phyloP scores from a whole-genome alignment of 2,113 vertebrate species.

The Rutilus rutilus region DNA sequence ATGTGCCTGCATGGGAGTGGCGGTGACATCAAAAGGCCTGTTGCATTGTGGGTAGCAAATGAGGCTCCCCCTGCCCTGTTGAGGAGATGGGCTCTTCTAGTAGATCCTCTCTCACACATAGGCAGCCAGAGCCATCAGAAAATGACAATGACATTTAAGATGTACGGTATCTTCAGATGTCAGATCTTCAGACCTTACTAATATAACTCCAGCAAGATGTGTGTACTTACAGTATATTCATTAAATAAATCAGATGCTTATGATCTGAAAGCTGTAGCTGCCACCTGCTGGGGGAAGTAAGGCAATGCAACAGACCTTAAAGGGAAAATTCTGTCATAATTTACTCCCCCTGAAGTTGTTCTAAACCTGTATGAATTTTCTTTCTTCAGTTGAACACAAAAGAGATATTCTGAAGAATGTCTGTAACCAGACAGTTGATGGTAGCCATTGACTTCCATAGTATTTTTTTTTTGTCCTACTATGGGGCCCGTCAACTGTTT shows the following conservation, averaged over 20 bases:
- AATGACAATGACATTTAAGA: not conserved
- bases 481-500: no score
- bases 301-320: not conserved
- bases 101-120: slow-evolving; percentile 27
- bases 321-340: no score
- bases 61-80: slow-evolving; percentile 68
- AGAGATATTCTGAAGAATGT: no score
- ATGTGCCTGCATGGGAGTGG: slow-evolving; percentile 73
- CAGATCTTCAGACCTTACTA: not conserved
- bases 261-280: slow-evolving; percentile 55
- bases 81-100: slow-evolving; percentile 65
- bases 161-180: not conserved
- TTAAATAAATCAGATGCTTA: not conserved
- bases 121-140: not conserved
- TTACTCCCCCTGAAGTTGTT: no score
- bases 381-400: no score
- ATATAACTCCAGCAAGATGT: not conserved
- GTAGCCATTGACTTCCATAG: no score
- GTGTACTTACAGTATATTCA: not conserved
- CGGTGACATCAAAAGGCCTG: slow-evolving; percentile 64
- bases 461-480: no score
- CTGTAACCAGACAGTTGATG: no score
- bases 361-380: no score
- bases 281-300: slow-evolving; percentile 67
- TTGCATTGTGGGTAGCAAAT: slow-evolving; percentile 76